Conservation (phyloP, 2,797 vertebrate species). For the Acipenser ruthenus region DNA sequence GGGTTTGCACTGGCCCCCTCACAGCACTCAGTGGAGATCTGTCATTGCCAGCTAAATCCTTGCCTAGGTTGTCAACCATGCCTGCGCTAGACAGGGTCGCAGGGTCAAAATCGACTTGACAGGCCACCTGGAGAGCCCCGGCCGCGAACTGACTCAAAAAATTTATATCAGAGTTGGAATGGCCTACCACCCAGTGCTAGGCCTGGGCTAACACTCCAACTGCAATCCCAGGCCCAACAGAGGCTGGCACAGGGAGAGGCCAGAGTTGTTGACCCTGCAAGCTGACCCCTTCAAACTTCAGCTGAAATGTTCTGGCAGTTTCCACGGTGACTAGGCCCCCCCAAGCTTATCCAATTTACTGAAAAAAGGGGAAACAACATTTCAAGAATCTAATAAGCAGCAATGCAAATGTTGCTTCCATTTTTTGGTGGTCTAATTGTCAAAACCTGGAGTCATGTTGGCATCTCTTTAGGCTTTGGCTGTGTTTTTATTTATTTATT, state of each 20-base stretch:
- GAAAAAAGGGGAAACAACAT: slow-evolving; percentile 52
- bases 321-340: slow-evolving; percentile 92
- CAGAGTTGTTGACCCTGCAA: slow-evolving; percentile 75
- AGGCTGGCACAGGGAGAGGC: slow-evolving; percentile 61
- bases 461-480: too few species aligned
- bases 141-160: slow-evolving; percentile 96
- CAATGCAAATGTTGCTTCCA: slow-evolving; percentile 31
- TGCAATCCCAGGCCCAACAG: slow-evolving; percentile 58
- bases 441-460: too few species aligned
- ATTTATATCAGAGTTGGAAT: slow-evolving; percentile 86
- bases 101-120: slow-evolving; percentile 93
- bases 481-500: too few species aligned
- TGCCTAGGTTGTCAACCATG: slow-evolving; percentile 69
- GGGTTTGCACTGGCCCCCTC: slow-evolving; percentile 37
- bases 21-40: slow-evolving; percentile 70
- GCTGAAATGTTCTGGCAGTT: slow-evolving; percentile 99
- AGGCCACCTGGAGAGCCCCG: slow-evolving; percentile 93
- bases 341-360: slow-evolving; percentile 92
- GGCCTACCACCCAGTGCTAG: slow-evolving; percentile 74
- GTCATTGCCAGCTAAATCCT: slow-evolving; percentile 73
- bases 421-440: background rate
- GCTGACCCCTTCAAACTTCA: slow-evolving; percentile 99
- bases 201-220: slow-evolving; percentile 51
- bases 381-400: slow-evolving; percentile 28
- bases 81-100: slow-evolving; percentile 73